phyloP scores from a whole-genome alignment of 2,113 vertebrate species.

The Entelurus aequoreus region DNA sequence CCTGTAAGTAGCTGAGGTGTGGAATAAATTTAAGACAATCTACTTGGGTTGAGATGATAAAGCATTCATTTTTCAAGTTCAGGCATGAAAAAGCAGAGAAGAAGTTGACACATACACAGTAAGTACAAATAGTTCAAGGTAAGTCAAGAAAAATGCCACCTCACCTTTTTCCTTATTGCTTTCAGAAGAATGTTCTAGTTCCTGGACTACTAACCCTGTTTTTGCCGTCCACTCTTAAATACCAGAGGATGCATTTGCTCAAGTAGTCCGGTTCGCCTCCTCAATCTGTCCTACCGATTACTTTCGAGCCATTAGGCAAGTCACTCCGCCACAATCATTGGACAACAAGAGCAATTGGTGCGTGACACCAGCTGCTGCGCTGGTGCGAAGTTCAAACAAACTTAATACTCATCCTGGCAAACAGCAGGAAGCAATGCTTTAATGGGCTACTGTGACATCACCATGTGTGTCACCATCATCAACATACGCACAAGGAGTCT shows the following conservation, averaged over 20 bases:
- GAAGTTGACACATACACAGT: slow-evolving; percentile 1
- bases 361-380: slow-evolving; percentile 54
- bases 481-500: slow-evolving; percentile 26
- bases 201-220: slow-evolving; percentile 17
- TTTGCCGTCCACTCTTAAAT: slow-evolving; percentile 33
- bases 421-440: slow-evolving; percentile 42
- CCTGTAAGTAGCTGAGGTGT: no score
- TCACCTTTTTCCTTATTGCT: slow-evolving; percentile 41
- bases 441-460: slow-evolving; percentile 52
- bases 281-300: slow-evolving; percentile 49
- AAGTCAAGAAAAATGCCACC: not conserved
- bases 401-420: slow-evolving; percentile 57
- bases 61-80: no score
- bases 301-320: slow-evolving; percentile 67
- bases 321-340: slow-evolving; percentile 14
- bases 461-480: not conserved
- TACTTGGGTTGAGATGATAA: no score
- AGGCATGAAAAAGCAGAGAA: no score
- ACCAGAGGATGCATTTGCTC: slow-evolving; percentile 13
- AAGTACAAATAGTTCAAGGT: not conserved
- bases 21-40: no score
- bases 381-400: slow-evolving; percentile 69
- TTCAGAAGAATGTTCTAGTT: slow-evolving; percentile 26
- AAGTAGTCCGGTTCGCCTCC: slow-evolving; percentile 32
- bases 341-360: slow-evolving; percentile 38